phyloP scores from a whole-genome alignment of 1,140 invertebrate species.

The Choristoneura fumiferana region DNA sequence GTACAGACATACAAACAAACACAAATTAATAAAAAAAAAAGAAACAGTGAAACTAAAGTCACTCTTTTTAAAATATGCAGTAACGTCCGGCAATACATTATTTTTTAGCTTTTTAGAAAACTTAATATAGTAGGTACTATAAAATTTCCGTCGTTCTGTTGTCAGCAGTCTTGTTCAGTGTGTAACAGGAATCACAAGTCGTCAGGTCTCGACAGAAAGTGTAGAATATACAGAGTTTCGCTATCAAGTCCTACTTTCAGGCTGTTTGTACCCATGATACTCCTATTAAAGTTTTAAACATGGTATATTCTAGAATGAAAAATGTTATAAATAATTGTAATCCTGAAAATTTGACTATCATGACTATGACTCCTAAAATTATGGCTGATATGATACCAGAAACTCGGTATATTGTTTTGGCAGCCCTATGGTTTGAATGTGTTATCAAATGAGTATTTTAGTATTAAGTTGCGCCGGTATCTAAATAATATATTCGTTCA shows the following conservation, averaged over 20 bases:
- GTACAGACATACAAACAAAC: too few species aligned
- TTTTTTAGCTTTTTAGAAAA: too few species aligned
- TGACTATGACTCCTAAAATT: slow-evolving; percentile 20
- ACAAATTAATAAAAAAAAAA: slow-evolving; percentile 20
- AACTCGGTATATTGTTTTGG: slow-evolving; percentile 52
- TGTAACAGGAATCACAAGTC: slow-evolving; percentile 13
- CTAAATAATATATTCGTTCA: neutral
- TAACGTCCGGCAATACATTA: too few species aligned
- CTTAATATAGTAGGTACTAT: too few species aligned
- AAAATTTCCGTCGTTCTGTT: slow-evolving; percentile 20
- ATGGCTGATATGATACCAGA: slow-evolving; percentile 26
- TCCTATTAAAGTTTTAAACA: neutral
- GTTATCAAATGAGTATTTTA: slow-evolving; percentile 12
- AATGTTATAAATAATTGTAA: neutral
- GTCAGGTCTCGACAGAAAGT: neutral
- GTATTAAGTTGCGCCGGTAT: neutral
- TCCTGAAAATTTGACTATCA: neutral
- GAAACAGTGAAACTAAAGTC: too few species aligned
- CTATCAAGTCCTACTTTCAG: slow-evolving; percentile 27
- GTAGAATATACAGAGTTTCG: slow-evolving; percentile 35
- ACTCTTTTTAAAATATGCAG: too few species aligned
- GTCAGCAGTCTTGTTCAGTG: slow-evolving; percentile 46
- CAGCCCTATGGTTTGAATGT: slow-evolving; percentile 54
- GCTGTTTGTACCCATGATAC: slow-evolving; percentile 22
- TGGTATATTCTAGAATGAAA: neutral